These are phyloP conservation scores for Sclerodermus sp. DNA, from an alignment of 2,888 invertebrate genomes.

Conservation along the genomic window DNA sequence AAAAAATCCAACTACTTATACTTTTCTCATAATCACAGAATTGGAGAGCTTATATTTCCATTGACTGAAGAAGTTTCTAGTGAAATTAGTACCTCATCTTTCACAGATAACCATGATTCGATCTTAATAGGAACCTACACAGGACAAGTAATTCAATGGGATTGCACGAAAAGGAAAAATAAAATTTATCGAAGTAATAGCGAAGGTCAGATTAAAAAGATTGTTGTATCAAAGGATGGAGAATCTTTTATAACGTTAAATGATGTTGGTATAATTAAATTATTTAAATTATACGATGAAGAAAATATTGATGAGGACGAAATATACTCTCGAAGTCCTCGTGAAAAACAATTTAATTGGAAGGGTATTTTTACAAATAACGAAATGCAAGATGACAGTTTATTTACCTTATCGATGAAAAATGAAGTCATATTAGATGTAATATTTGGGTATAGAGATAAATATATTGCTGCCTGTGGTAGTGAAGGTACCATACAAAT, in stretches of 20 bases:
- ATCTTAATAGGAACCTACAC: conserved; percentile 59
- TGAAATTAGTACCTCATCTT: conserved; percentile 63
- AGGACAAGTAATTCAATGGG: conserved; percentile 64
- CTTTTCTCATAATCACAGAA: conserved; percentile 64
- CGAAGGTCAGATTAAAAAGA: conserved; percentile 41
- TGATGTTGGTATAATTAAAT: conserved; percentile 62
- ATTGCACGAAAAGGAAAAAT: conserved; percentile 62
- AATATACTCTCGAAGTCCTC: conserved; percentile 35
- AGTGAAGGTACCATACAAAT: conserved; percentile 39
- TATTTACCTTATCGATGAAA: conserved; percentile 29
- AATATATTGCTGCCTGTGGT: conserved; percentile 46
- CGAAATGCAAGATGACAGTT: conserved; percentile 39
- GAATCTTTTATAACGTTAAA: conserved; percentile 65
- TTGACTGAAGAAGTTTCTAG: conserved; percentile 63
- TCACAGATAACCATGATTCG: conserved; percentile 57
- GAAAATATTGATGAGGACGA: conserved; percentile 18
- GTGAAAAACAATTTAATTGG: conserved; percentile 46
- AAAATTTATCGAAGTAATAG: conserved; percentile 43
- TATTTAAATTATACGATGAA: conserved; percentile 52
- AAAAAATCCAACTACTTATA: conserved; percentile 62
- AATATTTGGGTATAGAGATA: conserved; percentile 33
- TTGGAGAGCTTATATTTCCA: conserved; percentile 45
- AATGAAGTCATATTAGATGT: conserved; percentile 41
- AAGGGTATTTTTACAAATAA: conserved; percentile 29
- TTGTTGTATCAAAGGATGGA: conserved; percentile 60